phyloP scores from a whole-genome alignment of 2,888 invertebrate genomes.

The Pyrochroa serraticornis region DNA sequence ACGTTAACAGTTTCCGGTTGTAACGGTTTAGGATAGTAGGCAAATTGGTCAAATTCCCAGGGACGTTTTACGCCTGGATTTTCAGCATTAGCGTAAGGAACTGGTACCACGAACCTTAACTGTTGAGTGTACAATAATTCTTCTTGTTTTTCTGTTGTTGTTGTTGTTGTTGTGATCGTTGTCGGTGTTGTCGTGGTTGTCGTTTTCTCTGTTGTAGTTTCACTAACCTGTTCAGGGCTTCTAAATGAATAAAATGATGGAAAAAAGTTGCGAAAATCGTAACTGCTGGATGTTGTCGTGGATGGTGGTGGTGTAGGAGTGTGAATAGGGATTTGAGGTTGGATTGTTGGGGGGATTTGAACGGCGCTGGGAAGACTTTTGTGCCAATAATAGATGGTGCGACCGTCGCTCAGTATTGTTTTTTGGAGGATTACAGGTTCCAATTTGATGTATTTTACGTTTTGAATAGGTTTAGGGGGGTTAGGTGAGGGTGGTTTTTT shows the following conservation, averaged over 20 bases:
- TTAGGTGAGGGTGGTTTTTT: conserved; percentile 26
- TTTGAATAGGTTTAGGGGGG: conserved; percentile 28
- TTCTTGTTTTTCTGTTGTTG: conserved; percentile 26
- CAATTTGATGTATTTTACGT: conserved; percentile 51
- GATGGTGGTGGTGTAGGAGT: conserved; percentile 37
- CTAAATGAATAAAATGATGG: conserved; percentile 30
- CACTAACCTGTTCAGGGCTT: conserved; percentile 21
- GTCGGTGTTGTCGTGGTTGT: conserved; percentile 27
- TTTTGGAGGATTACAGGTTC: conserved; percentile 56
- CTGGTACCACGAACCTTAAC: conserved; percentile 53
- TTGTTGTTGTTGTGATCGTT: conserved; percentile 20
- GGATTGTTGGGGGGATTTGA: conserved; percentile 30
- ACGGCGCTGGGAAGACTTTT: conserved; percentile 48
- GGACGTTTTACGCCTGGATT: conserved; percentile 39
- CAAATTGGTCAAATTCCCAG: conserved; percentile 50
- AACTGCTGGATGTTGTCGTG: conserved; percentile 29
- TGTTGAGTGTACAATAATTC: conserved; percentile 44
- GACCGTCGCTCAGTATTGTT: conserved; percentile 52
- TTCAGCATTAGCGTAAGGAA: conserved; percentile 42
- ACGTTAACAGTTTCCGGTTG: conserved; percentile 49
- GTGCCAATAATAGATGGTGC: conserved; percentile 53
- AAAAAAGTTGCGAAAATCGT: conserved; percentile 30
- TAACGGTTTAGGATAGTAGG: conserved; percentile 50
- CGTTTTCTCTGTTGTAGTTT: conserved; percentile 27
- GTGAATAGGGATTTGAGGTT: conserved; percentile 24